Conservation (phyloP, 2,888 invertebrate genomes). For the Drosophila merina region DNA sequence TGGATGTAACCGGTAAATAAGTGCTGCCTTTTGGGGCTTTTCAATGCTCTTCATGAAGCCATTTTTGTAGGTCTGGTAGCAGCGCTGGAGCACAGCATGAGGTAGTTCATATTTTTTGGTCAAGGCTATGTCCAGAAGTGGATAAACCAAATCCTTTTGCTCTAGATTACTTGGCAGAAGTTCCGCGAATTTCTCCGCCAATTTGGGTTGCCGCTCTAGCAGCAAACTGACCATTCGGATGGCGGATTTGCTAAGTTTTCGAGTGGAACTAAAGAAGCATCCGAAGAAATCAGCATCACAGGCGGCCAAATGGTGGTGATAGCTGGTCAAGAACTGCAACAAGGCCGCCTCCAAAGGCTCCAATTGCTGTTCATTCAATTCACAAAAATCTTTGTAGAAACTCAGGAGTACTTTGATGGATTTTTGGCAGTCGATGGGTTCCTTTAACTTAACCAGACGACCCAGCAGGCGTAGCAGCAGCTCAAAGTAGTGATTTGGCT, state of each 20-base stretch:
- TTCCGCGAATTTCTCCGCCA: constrained; percentile 64
- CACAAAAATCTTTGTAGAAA: constrained; percentile 84
- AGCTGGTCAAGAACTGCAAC: constrained; percentile 86
- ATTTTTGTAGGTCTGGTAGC: constrained; percentile 87
- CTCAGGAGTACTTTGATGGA: constrained; percentile 83
- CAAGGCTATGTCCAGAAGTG: constrained; percentile 85
- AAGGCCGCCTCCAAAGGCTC: constrained; percentile 86
- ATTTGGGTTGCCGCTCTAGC: constrained; percentile 76
- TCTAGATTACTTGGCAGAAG: constrained; percentile 77
- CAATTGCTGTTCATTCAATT: constrained; percentile 83
- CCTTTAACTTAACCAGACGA: constrained; percentile 83
- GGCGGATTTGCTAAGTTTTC: constrained; percentile 86
- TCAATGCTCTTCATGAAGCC: constrained; percentile 87
- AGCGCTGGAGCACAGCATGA: constrained; percentile 84
- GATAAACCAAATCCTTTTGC: constrained; percentile 87
- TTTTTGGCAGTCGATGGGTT: constrained; percentile 73
- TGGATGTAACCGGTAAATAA: constrained; percentile 87
- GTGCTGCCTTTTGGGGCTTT: constrained; percentile 89
- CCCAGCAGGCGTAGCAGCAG: constrained; percentile 84
- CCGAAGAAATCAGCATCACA: constrained; percentile 85
- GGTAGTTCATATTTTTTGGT: constrained; percentile 71
- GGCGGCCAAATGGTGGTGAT: constrained; percentile 86
- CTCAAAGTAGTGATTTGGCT: constrained; percentile 85
- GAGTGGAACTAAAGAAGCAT: constrained; percentile 84
- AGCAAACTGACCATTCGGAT: constrained; percentile 86